Conservation (phyloP, 2,113 vertebrate genomes). For the Formicarius rufipectus region DNA sequence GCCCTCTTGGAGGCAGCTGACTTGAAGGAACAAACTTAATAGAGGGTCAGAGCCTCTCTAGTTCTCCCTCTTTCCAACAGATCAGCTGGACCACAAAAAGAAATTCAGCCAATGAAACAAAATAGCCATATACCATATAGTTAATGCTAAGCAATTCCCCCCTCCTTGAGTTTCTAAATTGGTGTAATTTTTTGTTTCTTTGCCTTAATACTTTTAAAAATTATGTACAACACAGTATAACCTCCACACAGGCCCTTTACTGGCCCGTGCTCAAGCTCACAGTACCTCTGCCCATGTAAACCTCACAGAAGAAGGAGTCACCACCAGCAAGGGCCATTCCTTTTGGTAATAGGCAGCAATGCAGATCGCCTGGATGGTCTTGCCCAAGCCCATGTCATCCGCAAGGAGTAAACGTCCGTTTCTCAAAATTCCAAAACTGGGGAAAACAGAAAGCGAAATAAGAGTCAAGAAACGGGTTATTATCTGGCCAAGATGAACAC, state of each 20-base stretch:
- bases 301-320: slow-evolving; percentile 90
- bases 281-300: slow-evolving; percentile 97
- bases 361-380: slow-evolving; percentile 96
- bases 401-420: slow-evolving; percentile 92
- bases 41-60: neutral
- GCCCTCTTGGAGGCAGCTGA: neutral
- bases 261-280: neutral
- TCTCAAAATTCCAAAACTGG: slow-evolving; percentile 87
- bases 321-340: slow-evolving; percentile 94
- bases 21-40: neutral
- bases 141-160: neutral
- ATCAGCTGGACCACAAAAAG: neutral
- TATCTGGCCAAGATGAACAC: neutral
- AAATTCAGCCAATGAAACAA: neutral
- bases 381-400: slow-evolving; percentile 98
- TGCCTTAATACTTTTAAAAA: neutral
- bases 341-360: slow-evolving; percentile 90
- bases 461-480: neutral
- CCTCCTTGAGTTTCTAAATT: neutral
- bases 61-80: neutral
- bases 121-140: neutral
- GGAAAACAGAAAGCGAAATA: neutral
- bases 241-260: neutral
- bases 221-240: neutral
- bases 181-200: neutral